phyloP scores from a whole-genome alignment of 2,797 vertebrate genomes.

The Macrochelys suwanniensis region DNA sequence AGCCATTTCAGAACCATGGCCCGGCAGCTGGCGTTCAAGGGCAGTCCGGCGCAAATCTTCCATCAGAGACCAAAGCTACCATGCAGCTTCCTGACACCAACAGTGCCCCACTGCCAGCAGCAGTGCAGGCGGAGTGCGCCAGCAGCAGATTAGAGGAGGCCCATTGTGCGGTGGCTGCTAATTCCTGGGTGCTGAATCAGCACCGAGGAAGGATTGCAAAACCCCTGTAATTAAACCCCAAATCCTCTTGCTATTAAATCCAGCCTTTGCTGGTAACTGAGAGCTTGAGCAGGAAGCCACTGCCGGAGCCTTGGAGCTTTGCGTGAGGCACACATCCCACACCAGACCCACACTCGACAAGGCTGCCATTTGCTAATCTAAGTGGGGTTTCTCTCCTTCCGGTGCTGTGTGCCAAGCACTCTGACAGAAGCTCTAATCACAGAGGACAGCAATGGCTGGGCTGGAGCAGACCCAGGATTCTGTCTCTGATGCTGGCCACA shows the following conservation, averaged over 20 bases:
- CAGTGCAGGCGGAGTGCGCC: rapidly evolving
- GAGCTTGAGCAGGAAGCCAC: neutral
- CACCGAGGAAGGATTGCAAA: constrained; percentile 54
- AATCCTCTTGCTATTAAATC: rapidly evolving
- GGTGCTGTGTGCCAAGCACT: neutral
- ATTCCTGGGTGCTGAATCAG: constrained; percentile 71
- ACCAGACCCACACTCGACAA: neutral
- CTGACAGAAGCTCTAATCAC: neutral
- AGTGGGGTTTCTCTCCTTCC: neutral
- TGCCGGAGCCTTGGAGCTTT: too few relatives aligned
- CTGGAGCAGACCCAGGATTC: neutral
- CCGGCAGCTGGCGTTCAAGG: neutral
- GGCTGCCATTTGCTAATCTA: neutral
- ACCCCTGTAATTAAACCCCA: constrained; percentile 50
- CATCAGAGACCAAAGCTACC: neutral
- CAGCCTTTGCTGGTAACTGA: rapidly evolving
- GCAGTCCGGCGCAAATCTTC: neutral
- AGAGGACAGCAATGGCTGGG: neutral
- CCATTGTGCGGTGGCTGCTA: neutral
- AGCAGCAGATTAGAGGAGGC: neutral
- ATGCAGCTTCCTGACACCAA: neutral
- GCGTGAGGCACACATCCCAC: neutral
- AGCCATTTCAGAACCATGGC: neutral
- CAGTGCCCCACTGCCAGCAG: constrained; percentile 27
- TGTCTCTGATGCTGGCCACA: neutral